phyloP scores from a whole-genome alignment of 2,888 invertebrate genomes.

The Neelides folsomi region DNA sequence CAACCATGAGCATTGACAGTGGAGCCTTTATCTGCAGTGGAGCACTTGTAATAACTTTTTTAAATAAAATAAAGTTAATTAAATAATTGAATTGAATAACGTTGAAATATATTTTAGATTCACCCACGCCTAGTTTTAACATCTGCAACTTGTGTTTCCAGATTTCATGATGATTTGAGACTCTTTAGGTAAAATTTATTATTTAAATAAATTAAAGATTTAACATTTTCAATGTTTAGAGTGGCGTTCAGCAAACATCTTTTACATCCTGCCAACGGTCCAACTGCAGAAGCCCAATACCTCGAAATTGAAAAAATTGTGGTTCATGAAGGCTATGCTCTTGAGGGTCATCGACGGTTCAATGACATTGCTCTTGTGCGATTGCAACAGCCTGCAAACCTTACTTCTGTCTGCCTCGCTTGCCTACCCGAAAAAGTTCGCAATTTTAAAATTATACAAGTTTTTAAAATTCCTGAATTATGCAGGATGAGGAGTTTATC shows the following conservation, averaged over 20 bases:
- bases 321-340: constrained; percentile 26
- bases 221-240: no score
- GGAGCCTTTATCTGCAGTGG: constrained; percentile 30
- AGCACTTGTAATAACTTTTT: no score
- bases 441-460: constrained; percentile 11
- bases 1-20: constrained; percentile 17
- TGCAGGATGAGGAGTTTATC: constrained; percentile 12
- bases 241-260: no score
- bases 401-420: constrained; percentile 8
- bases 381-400: constrained; percentile 10
- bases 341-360: constrained; percentile 21
- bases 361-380: constrained; percentile 27
- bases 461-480: constrained; percentile 14
- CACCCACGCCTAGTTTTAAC: constrained; percentile 18
- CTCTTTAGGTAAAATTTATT: constrained; percentile 12
- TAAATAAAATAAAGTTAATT: no score
- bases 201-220: no score
- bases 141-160: constrained; percentile 21
- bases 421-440: constrained; percentile 6
- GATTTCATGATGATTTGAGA: constrained; percentile 24
- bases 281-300: constrained; percentile 22
- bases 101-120: constrained; percentile 1
- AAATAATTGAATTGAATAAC: not conserved
- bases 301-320: constrained; percentile 21
- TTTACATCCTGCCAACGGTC: constrained; percentile 5